A percentile compares a stretch with the other conserved stretches of the same genome.
phyloP scores from a whole-genome alignment of 2,113 vertebrate genomes.

The Centropus unirufus region DNA sequence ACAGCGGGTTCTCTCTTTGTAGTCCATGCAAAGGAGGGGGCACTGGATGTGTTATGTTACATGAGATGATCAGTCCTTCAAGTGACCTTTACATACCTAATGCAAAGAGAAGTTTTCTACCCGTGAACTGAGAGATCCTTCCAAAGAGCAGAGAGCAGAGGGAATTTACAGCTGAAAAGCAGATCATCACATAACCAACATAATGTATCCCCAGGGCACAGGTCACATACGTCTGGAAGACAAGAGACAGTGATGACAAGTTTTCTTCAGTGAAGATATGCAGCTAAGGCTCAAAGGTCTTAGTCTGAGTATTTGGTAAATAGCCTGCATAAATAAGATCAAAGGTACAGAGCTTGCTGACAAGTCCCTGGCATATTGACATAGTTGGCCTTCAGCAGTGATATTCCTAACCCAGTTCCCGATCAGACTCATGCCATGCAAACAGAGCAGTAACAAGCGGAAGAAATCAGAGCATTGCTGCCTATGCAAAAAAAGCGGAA shows the following conservation, averaged over 20 bases:
- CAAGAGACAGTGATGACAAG: background rate
- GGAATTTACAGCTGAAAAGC: slow-evolving; percentile 87
- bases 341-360: background rate
- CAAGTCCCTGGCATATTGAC: background rate
- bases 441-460: background rate
- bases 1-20: background rate
- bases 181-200: slow-evolving; percentile 92
- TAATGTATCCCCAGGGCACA: slow-evolving; percentile 91
- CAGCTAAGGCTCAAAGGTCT: background rate
- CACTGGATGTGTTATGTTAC: background rate
- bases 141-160: slow-evolving; percentile 86
- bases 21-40: background rate
- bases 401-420: background rate
- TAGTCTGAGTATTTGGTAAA: background rate
- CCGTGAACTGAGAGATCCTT: slow-evolving; percentile 81
- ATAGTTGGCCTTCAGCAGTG: background rate
- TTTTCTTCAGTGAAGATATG: background rate
- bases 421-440: background rate
- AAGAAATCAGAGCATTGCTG: background rate
- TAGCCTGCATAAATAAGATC: background rate
- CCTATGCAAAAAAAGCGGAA: background rate
- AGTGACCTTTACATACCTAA: slow-evolving; percentile 79
- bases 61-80: background rate
- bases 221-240: slow-evolving; percentile 86
- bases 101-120: slow-evolving; percentile 81